A percentile compares a stretch with the other conserved stretches of the same genome.
Evolutionary conservation across 2,797 vertebrate species (phyloP).

Genomic region (Notamacropus eugenii): DNA sequence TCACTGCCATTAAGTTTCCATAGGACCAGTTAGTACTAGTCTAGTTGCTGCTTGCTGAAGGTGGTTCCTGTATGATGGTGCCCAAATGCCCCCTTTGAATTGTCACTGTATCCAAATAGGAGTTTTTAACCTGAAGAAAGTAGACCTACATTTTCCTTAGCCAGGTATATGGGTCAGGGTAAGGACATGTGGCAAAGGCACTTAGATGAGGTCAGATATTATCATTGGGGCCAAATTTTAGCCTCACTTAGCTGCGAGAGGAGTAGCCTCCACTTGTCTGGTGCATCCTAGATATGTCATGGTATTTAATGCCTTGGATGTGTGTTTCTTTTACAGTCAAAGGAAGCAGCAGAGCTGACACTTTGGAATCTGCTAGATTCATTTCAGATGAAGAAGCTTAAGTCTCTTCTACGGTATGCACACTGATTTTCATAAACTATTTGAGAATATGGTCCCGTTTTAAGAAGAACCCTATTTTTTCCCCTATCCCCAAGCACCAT

Average conservation of each 20-base stretch:
- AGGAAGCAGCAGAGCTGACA: slow-evolving; percentile 91
- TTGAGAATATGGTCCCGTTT: slow-evolving; percentile 30
- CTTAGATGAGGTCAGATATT: slow-evolving; percentile 9
- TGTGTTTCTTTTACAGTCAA: slow-evolving; percentile 87
- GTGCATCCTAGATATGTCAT: not conserved
- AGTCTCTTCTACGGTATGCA: slow-evolving; percentile 89
- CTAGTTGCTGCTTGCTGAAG: not conserved
- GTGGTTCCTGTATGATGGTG: not conserved
- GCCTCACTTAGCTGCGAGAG: not conserved
- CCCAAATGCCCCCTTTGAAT: slow-evolving; percentile 32
- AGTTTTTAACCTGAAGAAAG: slow-evolving; percentile 51
- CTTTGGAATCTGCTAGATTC: slow-evolving; percentile 88
- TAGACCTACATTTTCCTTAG: slow-evolving; percentile 35
- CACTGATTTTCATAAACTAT: slow-evolving; percentile 22
- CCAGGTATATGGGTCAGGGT: slow-evolving; percentile 29
- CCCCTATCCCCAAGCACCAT: not conserved
- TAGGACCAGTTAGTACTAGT: not conserved
- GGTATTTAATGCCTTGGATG: slow-evolving; percentile 57
- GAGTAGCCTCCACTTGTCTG: slow-evolving; percentile 2
- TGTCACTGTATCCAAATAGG: not conserved
- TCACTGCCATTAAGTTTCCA: not conserved
- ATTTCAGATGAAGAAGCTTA: slow-evolving; percentile 88
- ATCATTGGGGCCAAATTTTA: slow-evolving; percentile 35
- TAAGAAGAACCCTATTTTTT: not conserved
- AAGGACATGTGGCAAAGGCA: slow-evolving; percentile 13